Percentiles rank a stretch among this genome's conserved stretches.
phyloP scores from a whole-genome alignment of 1,140 invertebrate species.

The Bursaphelenchus mucronatus region DNA sequence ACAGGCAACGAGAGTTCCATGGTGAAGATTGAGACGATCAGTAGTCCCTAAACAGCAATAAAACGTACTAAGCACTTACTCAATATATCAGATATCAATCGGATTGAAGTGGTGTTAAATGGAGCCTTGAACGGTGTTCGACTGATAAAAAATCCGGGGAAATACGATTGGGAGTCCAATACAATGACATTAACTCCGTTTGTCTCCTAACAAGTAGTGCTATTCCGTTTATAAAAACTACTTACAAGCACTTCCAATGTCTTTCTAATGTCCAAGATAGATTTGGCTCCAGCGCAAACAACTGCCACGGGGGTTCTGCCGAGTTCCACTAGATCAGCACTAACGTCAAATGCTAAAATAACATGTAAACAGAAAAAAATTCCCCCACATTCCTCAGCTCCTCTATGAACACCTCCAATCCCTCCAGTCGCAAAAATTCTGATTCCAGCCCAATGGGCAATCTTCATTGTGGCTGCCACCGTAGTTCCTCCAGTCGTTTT shows the following conservation, averaged over 20 bases:
- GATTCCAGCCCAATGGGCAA: conserved; percentile 75
- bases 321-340: conserved; percentile 86
- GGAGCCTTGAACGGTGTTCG: conserved; percentile 71
- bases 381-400: conserved; percentile 69
- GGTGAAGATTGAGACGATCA: conserved; percentile 64
- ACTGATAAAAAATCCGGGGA: conserved; percentile 82
- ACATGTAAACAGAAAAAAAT: conserved; percentile 22
- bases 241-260: conserved; percentile 83
- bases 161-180: conserved; percentile 67
- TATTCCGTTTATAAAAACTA: conserved; percentile 18
- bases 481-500: conserved; percentile 79
- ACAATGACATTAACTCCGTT: conserved; percentile 83
- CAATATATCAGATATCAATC: conserved; percentile 71
- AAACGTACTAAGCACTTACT: conserved; percentile 25
- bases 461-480: conserved; percentile 84
- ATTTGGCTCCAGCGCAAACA: conserved; percentile 90
- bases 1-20: conserved; percentile 82
- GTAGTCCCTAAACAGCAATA: conserved; percentile 1
- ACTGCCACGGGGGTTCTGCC: conserved; percentile 79
- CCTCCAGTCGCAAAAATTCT: conserved; percentile 87
- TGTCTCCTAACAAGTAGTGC: conserved; percentile 71
- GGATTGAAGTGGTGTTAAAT: conserved; percentile 67
- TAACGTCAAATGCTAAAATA: conserved; percentile 74
- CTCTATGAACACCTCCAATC: conserved; percentile 87
- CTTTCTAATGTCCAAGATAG: conserved; percentile 86